These are phyloP conservation scores for Poeciliopsis gracilis DNA, from an alignment of 2,797 vertebrate species.

Conservation along the genomic window DNA sequence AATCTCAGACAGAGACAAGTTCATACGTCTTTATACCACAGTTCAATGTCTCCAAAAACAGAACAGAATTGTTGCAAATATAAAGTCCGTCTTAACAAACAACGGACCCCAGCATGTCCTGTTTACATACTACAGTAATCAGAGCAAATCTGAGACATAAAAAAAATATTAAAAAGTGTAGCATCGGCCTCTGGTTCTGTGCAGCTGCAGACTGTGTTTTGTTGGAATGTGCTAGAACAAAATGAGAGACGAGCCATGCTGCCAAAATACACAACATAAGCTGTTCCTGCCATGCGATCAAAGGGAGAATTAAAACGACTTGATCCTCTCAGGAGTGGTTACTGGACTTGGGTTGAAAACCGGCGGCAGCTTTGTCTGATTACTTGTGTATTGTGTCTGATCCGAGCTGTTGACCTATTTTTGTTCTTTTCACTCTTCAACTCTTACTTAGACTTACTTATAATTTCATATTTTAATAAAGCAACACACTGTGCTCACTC, in stretches of 20 bases:
- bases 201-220: slow-evolving; percentile 31
- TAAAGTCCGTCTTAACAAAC: not conserved
- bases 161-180: not conserved
- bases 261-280: slow-evolving; percentile 51
- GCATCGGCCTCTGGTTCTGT: slow-evolving; percentile 8
- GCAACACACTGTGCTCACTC: not conserved
- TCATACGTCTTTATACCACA: not conserved
- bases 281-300: slow-evolving; percentile 46
- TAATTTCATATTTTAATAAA: not conserved
- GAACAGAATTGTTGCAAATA: not conserved
- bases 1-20: slow-evolving; percentile 17
- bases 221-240: slow-evolving; percentile 34
- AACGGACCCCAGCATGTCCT: not conserved
- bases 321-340: slow-evolving; percentile 31
- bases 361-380: slow-evolving; percentile 24
- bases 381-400: slow-evolving; percentile 11
- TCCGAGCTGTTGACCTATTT: slow-evolving; percentile 20
- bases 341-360: slow-evolving; percentile 11
- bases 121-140: slow-evolving; percentile 35
- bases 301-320: slow-evolving; percentile 52
- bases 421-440: slow-evolving; percentile 12
- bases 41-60: not conserved
- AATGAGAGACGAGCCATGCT: slow-evolving; percentile 22
- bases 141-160: slow-evolving; percentile 29
- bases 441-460: slow-evolving; percentile 3